Evolutionary conservation across 2,888 invertebrate species (phyloP), one percentile per base, ranked within the genome.

Genomic region (Periphyllus acericola): DNA sequence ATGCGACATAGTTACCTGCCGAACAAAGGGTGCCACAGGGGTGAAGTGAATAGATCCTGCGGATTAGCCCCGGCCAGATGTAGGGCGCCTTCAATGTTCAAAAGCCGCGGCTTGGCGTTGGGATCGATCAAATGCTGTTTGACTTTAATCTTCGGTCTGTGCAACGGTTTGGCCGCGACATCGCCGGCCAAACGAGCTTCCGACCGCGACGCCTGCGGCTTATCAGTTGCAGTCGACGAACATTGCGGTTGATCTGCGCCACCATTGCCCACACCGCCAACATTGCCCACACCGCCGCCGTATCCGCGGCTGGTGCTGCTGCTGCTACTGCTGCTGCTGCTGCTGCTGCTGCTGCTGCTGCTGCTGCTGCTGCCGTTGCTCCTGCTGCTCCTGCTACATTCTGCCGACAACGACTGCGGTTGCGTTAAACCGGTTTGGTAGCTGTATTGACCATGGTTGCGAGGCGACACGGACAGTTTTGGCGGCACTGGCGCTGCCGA

Each of bases 21-120:
- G 92, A 96, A 96, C 81, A 96, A 93, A 86, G 96, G 96, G 92
- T 96, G 96, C 96, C 96, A 96, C 90, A 94, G 93, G 90, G 94
- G 94, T 80, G 94, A 93, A 90, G 93, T 93, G 89, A 92, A 92
- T 76, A 90, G 80, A 78, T 89, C 90, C 29, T 89, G 90, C 0
- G 86, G 93, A 82, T 94, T 94, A 74, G 94, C 94, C 91, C 94
- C 94, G 90, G 94, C 94, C 74, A 94, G 94, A 91, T 94, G 94
- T 3, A 94, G 92, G 90, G 92, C 91, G 68, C 93, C 93, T 52
- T 89, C 89, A 71, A 89, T 79, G 90, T 91, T 92, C 89, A 90
- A 91, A 66, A 91, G 90, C 89, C 90, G 91, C 68, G 92, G 91
- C 89, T 91, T 90, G 88, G 90, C 91, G 89, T 91, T 91, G 4